Percentiles rank a stretch among this genome's conserved stretches.
Conservation (phyloP, 2,888 invertebrate genomes). For the Idaea straminata region DNA sequence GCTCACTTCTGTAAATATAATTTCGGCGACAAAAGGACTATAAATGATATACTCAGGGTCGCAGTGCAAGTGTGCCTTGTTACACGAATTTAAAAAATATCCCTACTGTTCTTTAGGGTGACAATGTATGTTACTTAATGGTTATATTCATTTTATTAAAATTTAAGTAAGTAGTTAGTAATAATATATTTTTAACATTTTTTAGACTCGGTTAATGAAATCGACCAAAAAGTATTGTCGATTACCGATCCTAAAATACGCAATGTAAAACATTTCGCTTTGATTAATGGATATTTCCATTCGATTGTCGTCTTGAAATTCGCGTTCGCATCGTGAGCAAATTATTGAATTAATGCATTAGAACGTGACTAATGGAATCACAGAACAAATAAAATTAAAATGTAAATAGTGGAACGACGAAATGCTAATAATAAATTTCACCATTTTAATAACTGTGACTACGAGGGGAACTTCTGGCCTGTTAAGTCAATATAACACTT, state of each 20-base stretch:
- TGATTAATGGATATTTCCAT: conserved; percentile 49
- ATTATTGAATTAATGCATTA: conserved; percentile 69
- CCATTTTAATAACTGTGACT: conserved; percentile 80
- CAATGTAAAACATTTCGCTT: conserved; percentile 27
- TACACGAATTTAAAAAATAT: conserved; percentile 62
- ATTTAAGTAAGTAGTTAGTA: not conserved
- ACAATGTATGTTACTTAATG: conserved; percentile 9
- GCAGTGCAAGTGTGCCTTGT: conserved; percentile 67
- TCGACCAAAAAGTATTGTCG: conserved; percentile 5
- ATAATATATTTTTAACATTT: conserved; percentile 20
- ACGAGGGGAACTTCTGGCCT: conserved; percentile 76
- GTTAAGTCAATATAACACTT: conserved; percentile 81
- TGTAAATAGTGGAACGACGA: conserved; percentile 75
- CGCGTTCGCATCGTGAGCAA: conserved; percentile 43
- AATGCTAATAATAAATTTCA: conserved; percentile 80
- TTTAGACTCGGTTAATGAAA: conserved; percentile 2
- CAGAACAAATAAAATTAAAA: conserved; percentile 80
- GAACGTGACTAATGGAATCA: conserved; percentile 76
- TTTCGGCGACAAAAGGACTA: conserved; percentile 80
- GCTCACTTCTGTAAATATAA: conserved; percentile 81
- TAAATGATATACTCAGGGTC: conserved; percentile 75
- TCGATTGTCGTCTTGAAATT: conserved; percentile 34
- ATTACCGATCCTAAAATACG: conserved; percentile 7
- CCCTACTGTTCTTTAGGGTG: conserved; percentile 37
- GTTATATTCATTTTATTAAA: not conserved